Evolutionary conservation across 2,113 vertebrate genomes (phyloP).

Genomic region (Sebastes schlegelii): DNA sequence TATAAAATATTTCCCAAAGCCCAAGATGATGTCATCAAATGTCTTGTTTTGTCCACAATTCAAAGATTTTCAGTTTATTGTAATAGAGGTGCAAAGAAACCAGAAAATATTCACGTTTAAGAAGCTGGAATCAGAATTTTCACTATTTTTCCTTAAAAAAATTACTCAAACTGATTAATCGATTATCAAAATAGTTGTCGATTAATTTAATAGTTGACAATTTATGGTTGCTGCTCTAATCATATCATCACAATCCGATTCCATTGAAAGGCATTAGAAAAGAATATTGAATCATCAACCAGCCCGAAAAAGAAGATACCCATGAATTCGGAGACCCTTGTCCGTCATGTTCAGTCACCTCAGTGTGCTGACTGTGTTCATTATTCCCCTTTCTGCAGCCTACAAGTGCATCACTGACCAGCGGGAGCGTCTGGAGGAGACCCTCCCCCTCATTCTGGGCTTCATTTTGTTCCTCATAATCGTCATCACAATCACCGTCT

Average conservation of each 20-base stretch:
- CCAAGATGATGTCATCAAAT: no score
- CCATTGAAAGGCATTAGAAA: not conserved
- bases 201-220: no score
- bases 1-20: no score
- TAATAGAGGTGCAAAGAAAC: no score
- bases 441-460: constrained; percentile 93
- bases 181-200: no score
- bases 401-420: constrained; percentile 96
- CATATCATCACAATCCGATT: not conserved
- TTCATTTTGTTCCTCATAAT: constrained; percentile 93
- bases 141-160: no score
- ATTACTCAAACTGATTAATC: no score
- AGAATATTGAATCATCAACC: not conserved
- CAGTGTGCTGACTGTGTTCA: constrained; percentile 10
- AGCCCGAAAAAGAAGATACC: not conserved
- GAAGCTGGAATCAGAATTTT: no score
- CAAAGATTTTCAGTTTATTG: no score
- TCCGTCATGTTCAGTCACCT: not conserved
- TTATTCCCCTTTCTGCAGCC: constrained; percentile 82
- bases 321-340: not conserved
- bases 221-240: no score
- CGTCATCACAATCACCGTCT: constrained; percentile 90
- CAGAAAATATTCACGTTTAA: no score
- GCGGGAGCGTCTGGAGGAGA: constrained; percentile 94
- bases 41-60: no score